Evolutionary conservation across 2,113 vertebrate genomes (phyloP), one percentile per base, ranked within the genome.

Genomic region (Oceanites oceanicus): DNA sequence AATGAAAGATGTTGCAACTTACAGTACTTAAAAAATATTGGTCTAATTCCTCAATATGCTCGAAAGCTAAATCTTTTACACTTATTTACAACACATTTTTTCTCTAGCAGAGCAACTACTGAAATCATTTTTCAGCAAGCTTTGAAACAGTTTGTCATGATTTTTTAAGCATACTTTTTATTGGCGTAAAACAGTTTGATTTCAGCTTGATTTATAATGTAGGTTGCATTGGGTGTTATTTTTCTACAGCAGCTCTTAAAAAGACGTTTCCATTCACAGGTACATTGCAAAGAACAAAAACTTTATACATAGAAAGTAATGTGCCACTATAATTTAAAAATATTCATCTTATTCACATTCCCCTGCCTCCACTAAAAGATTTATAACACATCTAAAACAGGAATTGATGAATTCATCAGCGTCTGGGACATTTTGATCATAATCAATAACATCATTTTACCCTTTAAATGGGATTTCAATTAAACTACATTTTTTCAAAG

Each of bases 391-490:
- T 94, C 93, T 95, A 88, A 97, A 97, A 75, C 40, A 83, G 61
- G 87, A 98, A 98, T 92, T 98, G 98, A 98, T 98, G 90, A 98
- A 98, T 98, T 97, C 95, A 98, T 98, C 98, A 98, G 92, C 25
- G 1, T 93, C 97, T 91, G 56, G 61, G 77, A 95, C 92, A 97
- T 97, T 98, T 96, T 97, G 97, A 97, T 98, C 93, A 98, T 94
- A 98, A 98, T 98, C 98, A 98, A 98, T 98, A 98, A 98, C 70
- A 97, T 95, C 97, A 97, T 98, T 98, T 98, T 97, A 97, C 81
- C 75, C 83, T 96, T 98, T 97, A 96, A 98, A 98, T 97, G 95
- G 83, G 73, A 97, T 98, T 98, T 97, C 97, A 98, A 97, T 98
- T 98, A 98, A 97, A 96, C 56, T 63, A 96, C 66, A 61, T 96